A percentile compares a stretch with the other conserved stretches of the same genome.
Evolutionary conservation across 2,888 invertebrate genomes (phyloP).

Genomic region (Nomada ferruginata): DNA sequence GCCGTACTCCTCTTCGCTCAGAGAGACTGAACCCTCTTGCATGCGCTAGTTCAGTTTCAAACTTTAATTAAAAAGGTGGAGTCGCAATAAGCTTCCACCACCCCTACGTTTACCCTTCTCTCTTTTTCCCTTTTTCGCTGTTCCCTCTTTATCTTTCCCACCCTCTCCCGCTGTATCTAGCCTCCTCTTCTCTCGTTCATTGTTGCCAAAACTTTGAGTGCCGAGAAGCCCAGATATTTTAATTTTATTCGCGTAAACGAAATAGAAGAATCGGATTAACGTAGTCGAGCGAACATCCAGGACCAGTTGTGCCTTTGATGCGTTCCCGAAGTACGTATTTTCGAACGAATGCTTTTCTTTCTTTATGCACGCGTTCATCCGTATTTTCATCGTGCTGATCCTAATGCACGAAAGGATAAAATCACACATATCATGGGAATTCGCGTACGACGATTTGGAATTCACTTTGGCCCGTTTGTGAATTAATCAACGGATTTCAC

Average conservation of each 20-base stretch:
- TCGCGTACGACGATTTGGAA: constrained; percentile 72
- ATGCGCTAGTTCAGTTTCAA: constrained; percentile 76
- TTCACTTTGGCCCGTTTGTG: constrained; percentile 60
- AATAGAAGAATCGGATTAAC: constrained; percentile 70
- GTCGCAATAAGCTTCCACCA: constrained; percentile 71
- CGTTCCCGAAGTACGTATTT: constrained; percentile 61
- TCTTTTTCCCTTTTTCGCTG: constrained; percentile 15
- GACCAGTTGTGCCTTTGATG: constrained; percentile 58
- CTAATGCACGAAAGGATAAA: constrained; percentile 46
- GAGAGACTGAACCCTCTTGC: constrained; percentile 63
- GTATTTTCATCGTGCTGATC: constrained; percentile 43
- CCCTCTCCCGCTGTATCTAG: constrained; percentile 1
- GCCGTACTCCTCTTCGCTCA: constrained; percentile 61
- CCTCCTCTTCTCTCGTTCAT: constrained; percentile 25
- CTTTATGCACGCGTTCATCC: constrained; percentile 12
- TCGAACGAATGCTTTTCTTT: constrained; percentile 44
- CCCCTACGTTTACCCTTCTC: constrained; percentile 41
- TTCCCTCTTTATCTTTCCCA: constrained; percentile 1
- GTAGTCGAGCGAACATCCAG: constrained; percentile 53
- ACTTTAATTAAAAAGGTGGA: constrained; percentile 81
- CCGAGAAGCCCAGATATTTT: constrained; percentile 68
- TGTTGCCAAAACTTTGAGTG: constrained; percentile 65
- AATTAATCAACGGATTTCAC: constrained; percentile 46
- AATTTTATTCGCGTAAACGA: constrained; percentile 70
- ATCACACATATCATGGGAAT: constrained; percentile 44